phyloP scores from a whole-genome alignment of 2,113 vertebrate genomes.

The Brienomyrus longianalis region DNA sequence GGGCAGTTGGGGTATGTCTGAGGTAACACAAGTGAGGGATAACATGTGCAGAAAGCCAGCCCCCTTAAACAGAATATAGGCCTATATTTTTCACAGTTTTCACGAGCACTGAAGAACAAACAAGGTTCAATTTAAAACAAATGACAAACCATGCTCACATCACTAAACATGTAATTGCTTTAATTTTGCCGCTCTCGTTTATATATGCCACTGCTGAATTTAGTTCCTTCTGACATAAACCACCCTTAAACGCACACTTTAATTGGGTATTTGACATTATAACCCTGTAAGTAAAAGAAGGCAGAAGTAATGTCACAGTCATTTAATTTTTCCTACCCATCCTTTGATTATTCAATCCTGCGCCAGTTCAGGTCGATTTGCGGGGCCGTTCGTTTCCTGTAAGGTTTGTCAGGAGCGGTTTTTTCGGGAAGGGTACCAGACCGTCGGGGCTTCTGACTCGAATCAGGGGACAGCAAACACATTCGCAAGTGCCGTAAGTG shows the following conservation, averaged over 20 bases:
- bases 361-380: slow-evolving; percentile 34
- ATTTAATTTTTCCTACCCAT: background rate
- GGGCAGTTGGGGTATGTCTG: background rate
- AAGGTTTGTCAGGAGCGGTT: slow-evolving; percentile 19
- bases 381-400: slow-evolving; percentile 32
- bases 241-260: background rate
- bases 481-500: slow-evolving; percentile 42
- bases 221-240: background rate
- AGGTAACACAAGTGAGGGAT: background rate
- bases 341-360: slow-evolving; percentile 27
- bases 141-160: background rate
- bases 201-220: background rate
- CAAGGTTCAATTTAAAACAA: background rate
- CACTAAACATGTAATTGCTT: background rate
- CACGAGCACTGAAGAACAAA: background rate
- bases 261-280: slow-evolving; percentile 3
- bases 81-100: background rate
- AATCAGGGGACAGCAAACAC: slow-evolving; percentile 37
- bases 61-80: background rate
- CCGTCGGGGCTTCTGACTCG: slow-evolving; percentile 35
- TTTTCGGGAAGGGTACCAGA: slow-evolving; percentile 40
- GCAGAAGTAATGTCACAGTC: slow-evolving; percentile 5
- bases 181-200: background rate
- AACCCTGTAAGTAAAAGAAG: background rate
- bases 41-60: background rate